These are phyloP conservation scores for Eira barbara DNA, from an alignment of 2,113 vertebrate genomes.

Conservation along the genomic window DNA sequence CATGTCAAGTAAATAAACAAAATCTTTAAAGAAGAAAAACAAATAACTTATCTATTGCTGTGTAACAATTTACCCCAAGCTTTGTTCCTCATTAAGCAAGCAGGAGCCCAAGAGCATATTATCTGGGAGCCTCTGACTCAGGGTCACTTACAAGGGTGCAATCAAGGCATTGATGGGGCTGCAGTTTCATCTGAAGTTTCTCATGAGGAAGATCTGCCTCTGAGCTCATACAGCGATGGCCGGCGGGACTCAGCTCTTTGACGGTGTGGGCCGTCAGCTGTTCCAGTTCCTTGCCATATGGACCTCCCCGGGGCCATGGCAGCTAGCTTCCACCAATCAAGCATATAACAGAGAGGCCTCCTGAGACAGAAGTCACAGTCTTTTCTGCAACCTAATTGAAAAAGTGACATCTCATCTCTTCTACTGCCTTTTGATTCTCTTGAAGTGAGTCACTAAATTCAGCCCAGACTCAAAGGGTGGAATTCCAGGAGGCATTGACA, in stretches of 20 bases:
- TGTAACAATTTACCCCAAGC: background rate
- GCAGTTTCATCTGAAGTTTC: background rate
- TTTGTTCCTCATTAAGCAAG: background rate
- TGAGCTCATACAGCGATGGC: background rate
- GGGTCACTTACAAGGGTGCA: background rate
- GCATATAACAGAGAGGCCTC: background rate
- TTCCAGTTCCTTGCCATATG: fast-evolving
- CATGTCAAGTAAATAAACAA: too few relatives aligned
- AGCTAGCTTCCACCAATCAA: background rate
- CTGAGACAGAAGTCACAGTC: background rate
- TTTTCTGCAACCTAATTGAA: background rate
- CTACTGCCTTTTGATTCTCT: background rate
- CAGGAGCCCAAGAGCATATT: background rate
- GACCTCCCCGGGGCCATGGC: background rate
- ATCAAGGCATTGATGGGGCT: background rate
- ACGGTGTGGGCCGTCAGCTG: too few relatives aligned
- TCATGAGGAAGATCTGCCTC: background rate
- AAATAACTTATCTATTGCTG: background rate
- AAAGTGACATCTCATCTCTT: background rate
- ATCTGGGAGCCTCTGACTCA: background rate
- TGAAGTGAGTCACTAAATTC: background rate
- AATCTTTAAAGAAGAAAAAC: too few relatives aligned
- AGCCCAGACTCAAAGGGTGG: background rate
- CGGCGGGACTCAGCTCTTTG: fast-evolving
- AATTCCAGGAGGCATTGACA: background rate